Conservation (phyloP, 2,797 vertebrate genomes). For the Phrynocephalus vlangalii region DNA sequence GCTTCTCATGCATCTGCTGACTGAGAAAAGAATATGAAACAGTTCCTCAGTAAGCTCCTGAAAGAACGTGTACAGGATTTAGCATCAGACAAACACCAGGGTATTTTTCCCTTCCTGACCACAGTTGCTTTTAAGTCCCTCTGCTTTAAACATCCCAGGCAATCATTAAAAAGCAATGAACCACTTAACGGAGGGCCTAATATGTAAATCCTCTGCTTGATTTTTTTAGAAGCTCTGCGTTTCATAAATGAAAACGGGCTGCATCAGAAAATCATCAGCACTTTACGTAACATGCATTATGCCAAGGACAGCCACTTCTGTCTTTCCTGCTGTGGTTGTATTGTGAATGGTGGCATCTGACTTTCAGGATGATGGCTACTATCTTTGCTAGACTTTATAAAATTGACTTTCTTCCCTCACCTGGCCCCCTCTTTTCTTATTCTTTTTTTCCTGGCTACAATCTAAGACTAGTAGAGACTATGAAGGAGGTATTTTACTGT, state of each 20-base stretch:
- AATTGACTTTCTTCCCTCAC: background rate
- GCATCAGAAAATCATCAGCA: background rate
- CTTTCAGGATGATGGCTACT: background rate
- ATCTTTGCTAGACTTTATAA: background rate
- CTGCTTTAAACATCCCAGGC: background rate
- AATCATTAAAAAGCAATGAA: background rate
- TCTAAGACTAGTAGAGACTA: background rate
- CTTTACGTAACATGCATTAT: background rate
- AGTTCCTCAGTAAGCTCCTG: background rate
- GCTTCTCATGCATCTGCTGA: background rate
- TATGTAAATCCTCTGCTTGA: background rate
- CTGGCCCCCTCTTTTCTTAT: no score
- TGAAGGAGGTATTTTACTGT: background rate
- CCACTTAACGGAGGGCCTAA: background rate
- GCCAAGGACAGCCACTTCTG: background rate
- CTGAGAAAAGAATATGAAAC: slow-evolving; percentile 1
- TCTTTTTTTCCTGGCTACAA: background rate
- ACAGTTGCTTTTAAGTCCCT: background rate
- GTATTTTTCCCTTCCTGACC: no score
- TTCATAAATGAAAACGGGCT: background rate
- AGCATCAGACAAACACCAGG: background rate
- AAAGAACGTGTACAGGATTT: background rate
- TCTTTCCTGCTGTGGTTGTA: background rate
- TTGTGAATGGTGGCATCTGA: background rate
- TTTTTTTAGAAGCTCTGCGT: background rate